Percentiles rank a stretch among this genome's conserved stretches.
Evolutionary conservation across 2,797 vertebrate species (phyloP).

Genomic region (Sebastes flavidus): DNA sequence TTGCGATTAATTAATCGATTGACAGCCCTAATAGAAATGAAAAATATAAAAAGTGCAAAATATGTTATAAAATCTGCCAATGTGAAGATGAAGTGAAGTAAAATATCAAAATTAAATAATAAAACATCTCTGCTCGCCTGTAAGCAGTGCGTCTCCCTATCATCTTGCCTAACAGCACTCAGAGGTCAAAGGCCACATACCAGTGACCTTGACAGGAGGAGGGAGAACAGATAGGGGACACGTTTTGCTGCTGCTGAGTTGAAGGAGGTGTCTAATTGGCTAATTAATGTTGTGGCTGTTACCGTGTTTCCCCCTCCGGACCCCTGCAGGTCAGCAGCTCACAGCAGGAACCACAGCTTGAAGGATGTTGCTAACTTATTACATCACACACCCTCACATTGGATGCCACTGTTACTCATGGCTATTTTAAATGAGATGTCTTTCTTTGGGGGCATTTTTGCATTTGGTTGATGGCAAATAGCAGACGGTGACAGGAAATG

Average conservation of each 20-base stretch:
- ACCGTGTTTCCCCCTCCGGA: neutral
- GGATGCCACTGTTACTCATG: no score
- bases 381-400: neutral
- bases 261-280: conserved; percentile 35
- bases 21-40: no score
- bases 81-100: neutral
- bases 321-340: conserved; percentile 2
- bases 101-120: neutral
- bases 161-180: neutral
- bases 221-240: neutral
- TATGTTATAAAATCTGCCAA: neutral
- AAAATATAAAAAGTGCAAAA: neutral
- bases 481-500: no score
- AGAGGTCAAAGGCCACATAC: conserved; percentile 12
- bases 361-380: conserved; percentile 8
- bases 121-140: neutral
- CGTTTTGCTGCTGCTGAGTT: neutral
- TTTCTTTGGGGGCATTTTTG: neutral
- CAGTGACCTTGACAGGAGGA: neutral
- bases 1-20: no score
- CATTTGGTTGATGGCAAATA: no score
- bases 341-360: neutral
- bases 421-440: neutral
- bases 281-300: conserved; percentile 26
- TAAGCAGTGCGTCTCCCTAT: neutral